These are phyloP conservation scores for Protonibea diacanthus DNA, from an alignment of 2,797 vertebrate species.

Conservation along the genomic window DNA sequence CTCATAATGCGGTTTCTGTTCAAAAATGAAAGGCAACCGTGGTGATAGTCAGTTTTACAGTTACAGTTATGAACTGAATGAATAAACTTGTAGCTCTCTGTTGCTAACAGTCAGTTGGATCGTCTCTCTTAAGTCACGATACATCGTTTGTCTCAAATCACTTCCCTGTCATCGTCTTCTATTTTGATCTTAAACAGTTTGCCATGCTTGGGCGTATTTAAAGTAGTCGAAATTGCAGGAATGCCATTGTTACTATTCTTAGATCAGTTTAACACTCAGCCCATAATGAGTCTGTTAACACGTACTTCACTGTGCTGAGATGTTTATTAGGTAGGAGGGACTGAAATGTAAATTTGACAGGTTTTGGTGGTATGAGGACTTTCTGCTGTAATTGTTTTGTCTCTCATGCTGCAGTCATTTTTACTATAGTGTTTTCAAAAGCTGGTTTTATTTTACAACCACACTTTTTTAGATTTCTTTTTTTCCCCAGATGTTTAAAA, in stretches of 20 bases:
- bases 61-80: not conserved
- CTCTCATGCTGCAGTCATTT: not conserved
- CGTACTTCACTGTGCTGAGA: constrained; percentile 38
- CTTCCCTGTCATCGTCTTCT: constrained; percentile 5
- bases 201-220: constrained; percentile 33
- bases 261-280: constrained; percentile 46
- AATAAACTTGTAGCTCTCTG: not conserved
- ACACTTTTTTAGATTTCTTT: not conserved
- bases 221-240: constrained; percentile 39
- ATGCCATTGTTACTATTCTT: constrained; percentile 53
- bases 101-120: not conserved
- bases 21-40: not conserved
- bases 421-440: not conserved
- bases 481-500: not conserved
- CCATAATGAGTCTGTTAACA: constrained; percentile 67
- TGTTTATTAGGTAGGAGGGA: constrained; percentile 47
- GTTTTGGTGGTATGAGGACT: not conserved
- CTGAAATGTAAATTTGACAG: constrained; percentile 8
- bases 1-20: not conserved
- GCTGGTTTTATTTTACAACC: not conserved
- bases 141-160: constrained; percentile 11
- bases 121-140: not conserved
- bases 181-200: constrained; percentile 29
- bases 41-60: not conserved
- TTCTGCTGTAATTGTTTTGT: not conserved